A percentile compares a stretch with the other conserved stretches of the same genome.
These are phyloP conservation scores for Hylaeus anthracinus DNA, from an alignment of 1,140 invertebrate genomes.

Conservation along the genomic window DNA sequence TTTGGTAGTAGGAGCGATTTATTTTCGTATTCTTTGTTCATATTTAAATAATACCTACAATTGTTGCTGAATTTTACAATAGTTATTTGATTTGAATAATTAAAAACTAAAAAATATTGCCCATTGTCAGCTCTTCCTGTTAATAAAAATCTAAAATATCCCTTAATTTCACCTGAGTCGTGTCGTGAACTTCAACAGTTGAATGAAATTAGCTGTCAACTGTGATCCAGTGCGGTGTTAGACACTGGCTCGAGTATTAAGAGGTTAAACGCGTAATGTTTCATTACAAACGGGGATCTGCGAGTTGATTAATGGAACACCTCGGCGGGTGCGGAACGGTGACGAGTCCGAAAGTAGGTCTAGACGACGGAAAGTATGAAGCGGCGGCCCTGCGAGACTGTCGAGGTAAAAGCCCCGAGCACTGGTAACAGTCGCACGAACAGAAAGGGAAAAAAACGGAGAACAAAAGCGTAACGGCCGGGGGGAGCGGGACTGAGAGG, in stretches of 20 bases:
- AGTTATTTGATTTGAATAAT: no score
- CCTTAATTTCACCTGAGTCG: no score
- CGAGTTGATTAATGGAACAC: conserved; percentile 41
- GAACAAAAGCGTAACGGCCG: conserved; percentile 37
- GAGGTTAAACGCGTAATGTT: conserved; percentile 39
- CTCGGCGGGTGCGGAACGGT: background rate
- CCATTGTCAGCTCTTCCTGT: no score
- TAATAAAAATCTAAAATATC: no score
- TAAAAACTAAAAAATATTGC: no score
- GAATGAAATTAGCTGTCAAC: background rate
- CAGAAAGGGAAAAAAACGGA: conserved; percentile 14
- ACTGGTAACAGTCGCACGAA: conserved; percentile 35
- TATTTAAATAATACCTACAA: no score
- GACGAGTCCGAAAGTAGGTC: conserved; percentile 48
- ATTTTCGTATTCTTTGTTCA: no score
- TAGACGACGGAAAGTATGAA: conserved; percentile 43
- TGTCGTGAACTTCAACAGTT: background rate
- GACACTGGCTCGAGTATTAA: background rate
- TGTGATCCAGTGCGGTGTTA: background rate
- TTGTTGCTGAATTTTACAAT: no score
- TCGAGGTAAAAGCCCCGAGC: conserved; percentile 42
- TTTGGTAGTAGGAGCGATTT: no score
- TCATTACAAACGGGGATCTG: conserved; percentile 18
- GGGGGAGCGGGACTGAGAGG: background rate
- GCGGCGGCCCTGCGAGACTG: conserved; percentile 14